Evolutionary conservation across 2,797 vertebrate species (phyloP), one percentile per base, ranked within the genome.

Genomic region (Hephaestus fuliginosus): DNA sequence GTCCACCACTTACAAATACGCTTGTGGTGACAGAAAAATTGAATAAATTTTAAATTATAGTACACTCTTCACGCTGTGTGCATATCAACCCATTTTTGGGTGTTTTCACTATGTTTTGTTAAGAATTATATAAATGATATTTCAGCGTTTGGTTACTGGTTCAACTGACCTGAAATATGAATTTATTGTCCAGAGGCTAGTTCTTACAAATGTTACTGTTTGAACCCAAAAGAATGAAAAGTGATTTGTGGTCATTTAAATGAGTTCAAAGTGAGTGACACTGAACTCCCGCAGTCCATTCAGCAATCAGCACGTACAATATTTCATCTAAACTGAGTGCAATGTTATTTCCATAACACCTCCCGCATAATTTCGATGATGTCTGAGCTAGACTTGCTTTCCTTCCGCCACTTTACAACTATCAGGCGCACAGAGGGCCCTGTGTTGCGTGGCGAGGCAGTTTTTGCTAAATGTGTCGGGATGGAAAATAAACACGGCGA

Each of bases 401-500:
- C 28, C 57, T 49, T 75, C 53, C 22, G 22, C 28, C 44, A 25
- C 64, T 83, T 79, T 68, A 33, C 46, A 43, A 9, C 48, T 33
- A 1, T 39, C 44, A 69, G 83, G 55, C 10, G 4, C 58, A 73
- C 63, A 81, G 62, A 79, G 65, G 66, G 65, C 58, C 52, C 68
- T 72, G 64, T 78, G 70, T 85, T 81, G 14, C 30, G 10, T 17
- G 28, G 70, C 44, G 0, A 41, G 41, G 56, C 84, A 28, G 49
- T 66, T 78, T 33, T 68, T 53, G 22, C 46, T 81, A n/a, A 53
- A 78, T 49, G 44, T 78, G 75, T 84, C 78, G 70, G 80, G 70
- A 82, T 41, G 57, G 74, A 87, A 86, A 90, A 90, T 81, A 90
- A 90, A 86, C 74, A 82, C 7, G 0, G 68, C 41, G 13, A 74